Evolutionary conservation across 2,888 invertebrate species (phyloP), one percentile per base, ranked within the genome.

Genomic region (Agrypnus murinus): DNA sequence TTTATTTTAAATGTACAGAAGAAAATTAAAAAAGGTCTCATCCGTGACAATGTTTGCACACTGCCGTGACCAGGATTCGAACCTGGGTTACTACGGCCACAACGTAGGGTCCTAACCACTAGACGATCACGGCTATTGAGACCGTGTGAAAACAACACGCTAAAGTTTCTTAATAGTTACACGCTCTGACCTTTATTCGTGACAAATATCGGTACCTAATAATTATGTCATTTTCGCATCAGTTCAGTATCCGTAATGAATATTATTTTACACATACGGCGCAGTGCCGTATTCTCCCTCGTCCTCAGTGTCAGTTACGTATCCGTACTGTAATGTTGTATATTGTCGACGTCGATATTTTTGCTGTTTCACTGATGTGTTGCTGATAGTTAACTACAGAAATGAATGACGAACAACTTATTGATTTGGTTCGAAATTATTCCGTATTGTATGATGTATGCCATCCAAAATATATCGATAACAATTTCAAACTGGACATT

Each of bases 81-180:
- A 91, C 90, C 91, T 90, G 91, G 91, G 91, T 91, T 91, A 90
- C 90, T 90, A 90, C 91, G 91, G 91, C 91, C 90, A 91, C 91
- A 91, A 91, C 90, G 90, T 90, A 90, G 90, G 88, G 90, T 91
- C 90, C 90, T 90, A 90, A 90, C 90, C 90, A 91, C 90, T 90
- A 90, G 89, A 90, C 90, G 90, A 90, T 90, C 90, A 90, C 90
- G 90, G 90, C 90, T 88, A 81, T n/a, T n/a, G n/a, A n/a, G n/a
- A n/a, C n/a, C n/a, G n/a, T n/a, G n/a, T n/a, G n/a, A n/a, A n/a
- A n/a, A n/a, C n/a, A n/a, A n/a, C n/a, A n/a, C n/a, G n/a, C n/a
- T n/a, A n/a, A n/a, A n/a, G n/a, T n/a, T n/a, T n/a, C n/a, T n/a
- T n/a, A n/a, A n/a, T n/a, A n/a, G n/a, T n/a, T n/a, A n/a, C n/a